Evolutionary conservation across 35 echinoderm and acorn worm genomes (phyloP).

Genomic region (Strongylocentrotus purpuratus): DNA sequence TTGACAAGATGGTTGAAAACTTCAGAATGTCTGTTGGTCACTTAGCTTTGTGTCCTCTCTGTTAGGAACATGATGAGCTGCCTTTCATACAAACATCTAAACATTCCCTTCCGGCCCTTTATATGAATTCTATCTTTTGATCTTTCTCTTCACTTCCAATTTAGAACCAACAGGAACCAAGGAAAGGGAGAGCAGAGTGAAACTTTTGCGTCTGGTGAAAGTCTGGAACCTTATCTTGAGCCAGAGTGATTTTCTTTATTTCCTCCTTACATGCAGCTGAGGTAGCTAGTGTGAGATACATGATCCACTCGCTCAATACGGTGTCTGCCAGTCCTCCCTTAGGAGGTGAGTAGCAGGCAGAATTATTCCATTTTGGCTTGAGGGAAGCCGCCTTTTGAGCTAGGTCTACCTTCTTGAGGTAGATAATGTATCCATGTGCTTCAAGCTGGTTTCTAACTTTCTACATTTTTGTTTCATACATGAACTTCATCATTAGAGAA

Average conservation of each 20-base stretch:
- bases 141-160: not conserved
- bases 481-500: not conserved
- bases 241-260: not conserved
- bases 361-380: constrained; percentile 4
- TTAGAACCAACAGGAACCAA: not conserved
- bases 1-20: too few relatives aligned
- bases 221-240: not conserved
- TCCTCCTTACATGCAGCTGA: constrained; percentile 21
- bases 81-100: not conserved
- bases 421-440: not conserved
- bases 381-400: not conserved
- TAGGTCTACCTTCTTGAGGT: not conserved
- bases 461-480: not conserved
- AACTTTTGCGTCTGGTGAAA: not conserved
- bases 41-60: too few relatives aligned
- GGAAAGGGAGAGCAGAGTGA: not conserved
- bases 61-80: too few relatives aligned
- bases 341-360: not conserved
- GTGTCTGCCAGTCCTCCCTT: not conserved
- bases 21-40: too few relatives aligned
- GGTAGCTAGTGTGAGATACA: not conserved
- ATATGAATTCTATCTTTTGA: not conserved
- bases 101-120: not conserved
- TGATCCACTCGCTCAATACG: constrained; percentile 20
- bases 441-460: not conserved